A percentile compares a stretch with the other conserved stretches of the same genome.
phyloP scores from a whole-genome alignment of 2,113 vertebrate genomes.

The Muscicapa adusta region DNA sequence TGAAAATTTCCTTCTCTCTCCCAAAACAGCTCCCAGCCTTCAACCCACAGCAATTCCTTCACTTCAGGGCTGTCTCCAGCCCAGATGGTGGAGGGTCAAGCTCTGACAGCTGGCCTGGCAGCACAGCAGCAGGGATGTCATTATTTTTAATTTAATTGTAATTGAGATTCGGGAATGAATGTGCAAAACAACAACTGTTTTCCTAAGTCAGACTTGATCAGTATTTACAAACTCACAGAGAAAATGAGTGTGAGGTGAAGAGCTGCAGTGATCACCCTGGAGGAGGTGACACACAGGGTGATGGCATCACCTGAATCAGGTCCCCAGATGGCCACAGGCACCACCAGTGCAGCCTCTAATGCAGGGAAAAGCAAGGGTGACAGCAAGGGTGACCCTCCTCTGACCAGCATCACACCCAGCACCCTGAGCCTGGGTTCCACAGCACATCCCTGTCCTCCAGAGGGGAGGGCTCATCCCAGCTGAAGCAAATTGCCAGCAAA shows the following conservation, averaged over 20 bases:
- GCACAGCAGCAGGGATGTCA: conserved; percentile 7
- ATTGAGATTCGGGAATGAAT: background rate
- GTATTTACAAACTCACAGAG: background rate
- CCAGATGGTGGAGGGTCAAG: conserved; percentile 29
- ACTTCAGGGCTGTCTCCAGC: background rate
- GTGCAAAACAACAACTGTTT: conserved; percentile 30
- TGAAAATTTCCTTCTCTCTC: background rate
- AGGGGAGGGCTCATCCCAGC: background rate
- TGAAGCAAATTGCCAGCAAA: background rate
- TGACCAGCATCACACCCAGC: fast-evolving
- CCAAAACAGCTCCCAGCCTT: background rate
- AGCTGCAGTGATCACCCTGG: fast-evolving
- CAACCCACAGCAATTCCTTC: fast-evolving
- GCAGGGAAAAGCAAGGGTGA: background rate
- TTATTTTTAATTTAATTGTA: conserved; percentile 37
- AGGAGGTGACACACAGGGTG: background rate
- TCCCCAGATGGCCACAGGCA: background rate
- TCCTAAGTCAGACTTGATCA: background rate
- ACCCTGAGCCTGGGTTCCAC: background rate
- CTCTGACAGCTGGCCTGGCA: conserved; percentile 13
- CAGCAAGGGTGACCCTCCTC: background rate
- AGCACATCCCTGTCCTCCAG: background rate
- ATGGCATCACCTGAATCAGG: background rate
- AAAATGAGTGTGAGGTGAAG: background rate
- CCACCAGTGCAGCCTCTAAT: background rate